Conservation (phyloP, 2,113 vertebrate genomes). For the Nestor notabilis region DNA sequence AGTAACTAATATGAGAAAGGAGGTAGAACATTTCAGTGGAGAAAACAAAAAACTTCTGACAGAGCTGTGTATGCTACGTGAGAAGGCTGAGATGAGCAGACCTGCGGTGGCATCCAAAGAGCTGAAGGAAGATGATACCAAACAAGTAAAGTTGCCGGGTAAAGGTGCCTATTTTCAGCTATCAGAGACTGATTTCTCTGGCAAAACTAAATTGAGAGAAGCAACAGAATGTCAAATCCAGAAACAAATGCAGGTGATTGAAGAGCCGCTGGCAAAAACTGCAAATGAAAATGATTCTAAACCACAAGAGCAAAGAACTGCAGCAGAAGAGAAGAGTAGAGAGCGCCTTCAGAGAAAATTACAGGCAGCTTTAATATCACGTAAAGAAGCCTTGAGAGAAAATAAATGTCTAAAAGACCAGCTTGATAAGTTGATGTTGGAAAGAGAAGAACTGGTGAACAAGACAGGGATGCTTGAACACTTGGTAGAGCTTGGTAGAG, state of each 20-base stretch:
- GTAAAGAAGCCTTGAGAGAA: constrained; percentile 84
- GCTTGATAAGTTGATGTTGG: constrained; percentile 53
- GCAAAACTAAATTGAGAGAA: constrained; percentile 62
- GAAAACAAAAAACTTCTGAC: constrained; percentile 59
- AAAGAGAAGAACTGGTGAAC: constrained; percentile 66
- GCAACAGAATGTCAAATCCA: constrained; percentile 69
- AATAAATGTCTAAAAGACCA: constrained; percentile 77
- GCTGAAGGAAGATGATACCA: not conserved
- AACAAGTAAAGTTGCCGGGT: constrained; percentile 36
- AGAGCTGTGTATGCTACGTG: not conserved
- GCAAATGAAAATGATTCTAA: constrained; percentile 28
- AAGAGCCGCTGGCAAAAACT: constrained; percentile 47
- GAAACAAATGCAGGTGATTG: constrained; percentile 49
- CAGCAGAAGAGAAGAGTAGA: constrained; percentile 59
- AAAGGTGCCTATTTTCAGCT: not conserved
- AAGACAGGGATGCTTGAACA: constrained; percentile 56
- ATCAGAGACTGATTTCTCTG: constrained; percentile 18
- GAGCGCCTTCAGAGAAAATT: constrained; percentile 82
- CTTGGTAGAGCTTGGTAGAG: constrained; percentile 59
- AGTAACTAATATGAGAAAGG: constrained; percentile 30
- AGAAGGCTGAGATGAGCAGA: not conserved
- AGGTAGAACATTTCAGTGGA: constrained; percentile 44
- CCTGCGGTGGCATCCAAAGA: not conserved
- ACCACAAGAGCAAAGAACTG: constrained; percentile 63
- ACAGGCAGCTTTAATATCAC: constrained; percentile 85